Evolutionary conservation across 1,140 invertebrate species (phyloP).

Genomic region (Diabrotica virgifera): DNA sequence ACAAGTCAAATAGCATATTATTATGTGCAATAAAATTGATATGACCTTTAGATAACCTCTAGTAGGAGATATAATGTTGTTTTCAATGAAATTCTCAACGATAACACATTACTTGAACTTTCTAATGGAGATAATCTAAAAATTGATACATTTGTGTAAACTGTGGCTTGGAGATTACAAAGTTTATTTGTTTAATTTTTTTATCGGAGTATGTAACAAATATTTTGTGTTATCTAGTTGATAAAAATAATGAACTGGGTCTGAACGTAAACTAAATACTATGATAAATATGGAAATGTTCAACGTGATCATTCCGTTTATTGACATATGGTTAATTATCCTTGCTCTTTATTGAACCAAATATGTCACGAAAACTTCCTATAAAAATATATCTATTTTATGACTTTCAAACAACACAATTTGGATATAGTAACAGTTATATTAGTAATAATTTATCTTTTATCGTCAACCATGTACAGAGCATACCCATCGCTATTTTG

Average conservation of each 20-base stretch:
- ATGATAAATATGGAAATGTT: not conserved
- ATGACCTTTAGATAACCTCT: not conserved
- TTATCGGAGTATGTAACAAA: not conserved
- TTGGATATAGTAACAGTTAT: no score
- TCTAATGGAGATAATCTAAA: not conserved
- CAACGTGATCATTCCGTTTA: not conserved
- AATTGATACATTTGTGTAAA: slow-evolving; percentile 1
- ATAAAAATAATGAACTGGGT: slow-evolving; percentile 1
- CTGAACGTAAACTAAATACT: not conserved
- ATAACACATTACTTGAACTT: slow-evolving; percentile 1
- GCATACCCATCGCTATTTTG: no score
- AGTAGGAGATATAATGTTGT: not conserved
- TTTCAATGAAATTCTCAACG: not conserved
- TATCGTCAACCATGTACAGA: no score
- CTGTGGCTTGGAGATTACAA: not conserved
- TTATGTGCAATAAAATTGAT: not conserved
- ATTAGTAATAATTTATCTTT: no score
- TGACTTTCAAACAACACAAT: no score
- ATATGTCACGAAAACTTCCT: no score
- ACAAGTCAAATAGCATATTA: not conserved
- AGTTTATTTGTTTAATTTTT: slow-evolving; percentile 1
- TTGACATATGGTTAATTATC: not conserved
- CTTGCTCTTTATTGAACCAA: no score
- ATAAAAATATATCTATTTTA: no score
- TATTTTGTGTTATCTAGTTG: not conserved